Conservation (phyloP, 2,888 invertebrate species). For the Patella ulyssiponensis region DNA sequence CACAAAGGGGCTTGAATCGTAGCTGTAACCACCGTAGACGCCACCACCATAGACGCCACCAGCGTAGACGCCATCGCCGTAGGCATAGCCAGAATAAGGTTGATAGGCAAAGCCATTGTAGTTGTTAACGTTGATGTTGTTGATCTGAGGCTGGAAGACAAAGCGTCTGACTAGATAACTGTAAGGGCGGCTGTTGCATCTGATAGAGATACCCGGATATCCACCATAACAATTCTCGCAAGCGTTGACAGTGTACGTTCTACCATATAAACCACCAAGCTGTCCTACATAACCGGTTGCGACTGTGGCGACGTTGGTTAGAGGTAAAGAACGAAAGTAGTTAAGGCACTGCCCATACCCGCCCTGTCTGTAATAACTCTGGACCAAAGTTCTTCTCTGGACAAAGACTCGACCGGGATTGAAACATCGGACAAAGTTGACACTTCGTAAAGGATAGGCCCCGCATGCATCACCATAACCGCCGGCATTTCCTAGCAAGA, state of each 20-base stretch:
- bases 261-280: not conserved
- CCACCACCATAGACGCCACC: not conserved
- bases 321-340: not conserved
- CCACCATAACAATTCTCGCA: not conserved
- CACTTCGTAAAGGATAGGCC: not conserved
- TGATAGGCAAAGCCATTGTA: not conserved
- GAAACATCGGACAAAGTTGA: not conserved
- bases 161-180: not conserved
- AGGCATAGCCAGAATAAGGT: not conserved
- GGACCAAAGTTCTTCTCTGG: not conserved
- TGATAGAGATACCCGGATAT: not conserved
- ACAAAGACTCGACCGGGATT: not conserved
- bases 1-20: not conserved
- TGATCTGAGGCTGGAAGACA: not conserved
- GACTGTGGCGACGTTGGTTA: not conserved
- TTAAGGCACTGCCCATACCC: not conserved
- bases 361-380: conserved; percentile 4
- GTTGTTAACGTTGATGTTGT: not conserved
- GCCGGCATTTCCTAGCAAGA: not conserved
- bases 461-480: not conserved
- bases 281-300: not conserved
- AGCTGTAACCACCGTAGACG: not conserved
- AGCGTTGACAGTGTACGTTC: not conserved
- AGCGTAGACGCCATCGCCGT: not conserved
- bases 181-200: not conserved